These are phyloP conservation scores for Brenthis ino DNA, from an alignment of 2,888 invertebrate genomes.

Conservation along the genomic window DNA sequence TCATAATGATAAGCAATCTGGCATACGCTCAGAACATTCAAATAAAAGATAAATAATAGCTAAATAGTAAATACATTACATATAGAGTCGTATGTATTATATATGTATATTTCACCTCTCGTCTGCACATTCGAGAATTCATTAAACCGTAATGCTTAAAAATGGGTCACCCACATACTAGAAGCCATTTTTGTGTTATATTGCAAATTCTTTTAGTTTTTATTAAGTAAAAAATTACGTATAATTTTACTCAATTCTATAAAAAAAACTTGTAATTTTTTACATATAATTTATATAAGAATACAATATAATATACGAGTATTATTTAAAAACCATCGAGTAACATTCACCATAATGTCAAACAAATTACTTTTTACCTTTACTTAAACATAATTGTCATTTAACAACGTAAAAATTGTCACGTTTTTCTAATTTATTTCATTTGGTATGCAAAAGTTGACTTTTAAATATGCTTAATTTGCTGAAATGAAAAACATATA, in stretches of 20 bases:
- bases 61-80: not conserved
- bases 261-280: too few species aligned
- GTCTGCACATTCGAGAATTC: constrained; percentile 17
- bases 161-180: constrained; percentile 29
- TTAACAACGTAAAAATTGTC: constrained; percentile 5
- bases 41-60: constrained; percentile 15
- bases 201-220: not conserved
- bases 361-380: constrained; percentile 15
- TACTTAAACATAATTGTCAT: constrained; percentile 3
- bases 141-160: constrained; percentile 19
- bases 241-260: too few species aligned
- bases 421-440: constrained; percentile 9
- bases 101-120: not conserved
- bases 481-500: not conserved
- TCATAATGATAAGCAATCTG: constrained; percentile 62
- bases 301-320: too few species aligned
- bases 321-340: too few species aligned
- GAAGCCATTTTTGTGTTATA: not conserved
- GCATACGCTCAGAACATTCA: constrained; percentile 69
- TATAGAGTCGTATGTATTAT: not conserved
- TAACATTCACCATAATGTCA: not conserved
- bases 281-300: too few species aligned
- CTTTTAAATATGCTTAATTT: not conserved
- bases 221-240: too few species aligned
- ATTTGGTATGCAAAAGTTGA: constrained; percentile 1